These are phyloP conservation scores for Actinia equina DNA, from an alignment of 64 coral and sea anemone genomes.

Conservation along the genomic window DNA sequence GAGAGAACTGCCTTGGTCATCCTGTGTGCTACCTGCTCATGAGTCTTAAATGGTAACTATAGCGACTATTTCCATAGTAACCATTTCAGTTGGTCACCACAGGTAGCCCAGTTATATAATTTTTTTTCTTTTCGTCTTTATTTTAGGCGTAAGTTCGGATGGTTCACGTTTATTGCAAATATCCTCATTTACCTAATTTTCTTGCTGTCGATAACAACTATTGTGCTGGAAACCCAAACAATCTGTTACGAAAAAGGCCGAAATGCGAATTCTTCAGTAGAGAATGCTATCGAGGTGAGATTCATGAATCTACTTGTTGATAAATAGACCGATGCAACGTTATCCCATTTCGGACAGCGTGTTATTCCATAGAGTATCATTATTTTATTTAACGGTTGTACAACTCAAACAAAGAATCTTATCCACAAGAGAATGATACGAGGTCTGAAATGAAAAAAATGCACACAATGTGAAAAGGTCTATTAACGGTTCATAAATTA, in stretches of 20 bases:
- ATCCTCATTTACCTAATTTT: conserved; percentile 51
- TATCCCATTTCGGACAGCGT: too few species aligned
- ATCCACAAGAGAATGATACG: too few species aligned
- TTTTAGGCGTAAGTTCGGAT: conserved; percentile 79
- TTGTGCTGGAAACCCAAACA: conserved; percentile 14
- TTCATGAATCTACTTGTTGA: too few species aligned
- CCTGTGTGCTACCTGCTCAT: conserved; percentile 82
- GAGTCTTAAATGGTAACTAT: conserved; percentile 74
- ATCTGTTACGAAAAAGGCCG: not conserved
- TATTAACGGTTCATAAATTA: too few species aligned
- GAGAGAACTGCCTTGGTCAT: conserved; percentile 81
- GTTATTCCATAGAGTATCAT: too few species aligned
- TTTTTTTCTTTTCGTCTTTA: too few species aligned
- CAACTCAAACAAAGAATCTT: too few species aligned
- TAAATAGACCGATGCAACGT: too few species aligned
- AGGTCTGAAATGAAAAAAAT: too few species aligned
- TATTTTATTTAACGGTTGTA: too few species aligned
- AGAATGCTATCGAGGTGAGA: not conserved
- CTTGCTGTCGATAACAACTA: conserved; percentile 61
- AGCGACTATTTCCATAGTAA: not conserved
- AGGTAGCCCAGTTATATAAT: not conserved
- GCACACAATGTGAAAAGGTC: too few species aligned
- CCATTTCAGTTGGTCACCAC: not conserved
- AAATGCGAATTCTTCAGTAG: not conserved
- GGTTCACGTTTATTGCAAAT: conserved; percentile 77